These are phyloP conservation scores for Nanorana parkeri DNA, from an alignment of 2,113 vertebrate species.

Conservation along the genomic window DNA sequence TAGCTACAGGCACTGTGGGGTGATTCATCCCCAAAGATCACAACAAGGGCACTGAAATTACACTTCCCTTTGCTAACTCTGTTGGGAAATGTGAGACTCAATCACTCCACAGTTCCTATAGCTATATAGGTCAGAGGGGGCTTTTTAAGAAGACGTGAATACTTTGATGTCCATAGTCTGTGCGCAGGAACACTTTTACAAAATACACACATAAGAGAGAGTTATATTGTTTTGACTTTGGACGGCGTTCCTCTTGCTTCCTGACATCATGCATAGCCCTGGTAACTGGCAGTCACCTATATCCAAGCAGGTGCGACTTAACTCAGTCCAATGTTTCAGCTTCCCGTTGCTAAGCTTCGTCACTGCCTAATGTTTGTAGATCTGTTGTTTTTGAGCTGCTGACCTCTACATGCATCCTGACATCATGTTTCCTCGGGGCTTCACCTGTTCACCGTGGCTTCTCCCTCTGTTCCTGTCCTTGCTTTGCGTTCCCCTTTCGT, in stretches of 20 bases:
- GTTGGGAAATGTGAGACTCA: no score
- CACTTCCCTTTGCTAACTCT: no score
- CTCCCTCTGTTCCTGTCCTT: not conserved
- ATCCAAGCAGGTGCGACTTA: slow-evolving; percentile 33
- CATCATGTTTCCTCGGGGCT: slow-evolving; percentile 23
- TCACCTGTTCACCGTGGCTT: not conserved
- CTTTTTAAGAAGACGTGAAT: no score
- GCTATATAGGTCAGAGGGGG: no score
- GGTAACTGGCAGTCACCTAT: not conserved
- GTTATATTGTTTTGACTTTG: no score
- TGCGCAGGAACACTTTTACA: no score
- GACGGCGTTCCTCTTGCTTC: not conserved
- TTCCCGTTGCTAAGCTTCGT: not conserved
- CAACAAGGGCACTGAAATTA: no score
- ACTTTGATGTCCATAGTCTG: no score
- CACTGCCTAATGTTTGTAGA: slow-evolving; percentile 11
- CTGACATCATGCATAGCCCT: not conserved
- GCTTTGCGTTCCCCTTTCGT: not conserved
- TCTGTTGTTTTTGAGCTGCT: not conserved
- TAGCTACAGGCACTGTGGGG: no score
- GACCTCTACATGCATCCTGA: not conserved
- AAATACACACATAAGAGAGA: no score
- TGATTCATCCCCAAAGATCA: no score
- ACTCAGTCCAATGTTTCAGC: not conserved
- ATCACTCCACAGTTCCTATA: no score